phyloP scores from a whole-genome alignment of 2,113 vertebrate species.

The Cinclus mexicanus region DNA sequence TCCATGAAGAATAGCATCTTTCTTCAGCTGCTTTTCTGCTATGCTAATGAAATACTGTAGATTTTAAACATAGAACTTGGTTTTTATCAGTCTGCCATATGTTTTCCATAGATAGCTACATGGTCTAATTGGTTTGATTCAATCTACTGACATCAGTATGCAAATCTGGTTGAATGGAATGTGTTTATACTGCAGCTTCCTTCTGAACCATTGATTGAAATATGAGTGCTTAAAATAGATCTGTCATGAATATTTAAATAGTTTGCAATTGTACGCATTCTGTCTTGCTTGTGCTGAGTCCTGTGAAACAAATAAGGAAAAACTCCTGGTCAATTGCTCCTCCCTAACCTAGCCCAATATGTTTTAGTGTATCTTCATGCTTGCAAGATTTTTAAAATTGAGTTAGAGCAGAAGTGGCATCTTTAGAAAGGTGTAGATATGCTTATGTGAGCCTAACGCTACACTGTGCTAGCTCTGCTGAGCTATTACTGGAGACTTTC shows the following conservation, averaged over 20 bases:
- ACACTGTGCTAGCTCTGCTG: background rate
- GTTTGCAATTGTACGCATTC: slow-evolving; percentile 32
- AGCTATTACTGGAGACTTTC: background rate
- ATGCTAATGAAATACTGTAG: slow-evolving; percentile 56
- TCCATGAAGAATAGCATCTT: slow-evolving; percentile 45
- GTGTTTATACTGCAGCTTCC: slow-evolving; percentile 47
- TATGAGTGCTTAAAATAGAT: slow-evolving; percentile 66
- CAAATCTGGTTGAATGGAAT: slow-evolving; percentile 66
- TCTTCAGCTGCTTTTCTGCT: slow-evolving; percentile 41
- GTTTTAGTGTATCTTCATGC: background rate
- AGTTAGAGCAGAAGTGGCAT: background rate
- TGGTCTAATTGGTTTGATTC: slow-evolving; percentile 71
- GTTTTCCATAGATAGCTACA: slow-evolving; percentile 71
- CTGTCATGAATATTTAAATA: slow-evolving; percentile 33
- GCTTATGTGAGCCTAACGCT: background rate
- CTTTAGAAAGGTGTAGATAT: background rate
- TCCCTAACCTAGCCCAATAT: background rate
- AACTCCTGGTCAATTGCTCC: background rate
- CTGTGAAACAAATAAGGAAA: slow-evolving; percentile 13
- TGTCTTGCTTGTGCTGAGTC: background rate
- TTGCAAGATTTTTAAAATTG: background rate
- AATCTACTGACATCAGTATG: slow-evolving; percentile 69
- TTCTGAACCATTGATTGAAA: slow-evolving; percentile 67
- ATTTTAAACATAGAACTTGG: slow-evolving; percentile 60
- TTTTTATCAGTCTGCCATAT: slow-evolving; percentile 63